Evolutionary conservation across 2,113 vertebrate genomes (phyloP).

Genomic region (Gnathonemus longibarbis): DNA sequence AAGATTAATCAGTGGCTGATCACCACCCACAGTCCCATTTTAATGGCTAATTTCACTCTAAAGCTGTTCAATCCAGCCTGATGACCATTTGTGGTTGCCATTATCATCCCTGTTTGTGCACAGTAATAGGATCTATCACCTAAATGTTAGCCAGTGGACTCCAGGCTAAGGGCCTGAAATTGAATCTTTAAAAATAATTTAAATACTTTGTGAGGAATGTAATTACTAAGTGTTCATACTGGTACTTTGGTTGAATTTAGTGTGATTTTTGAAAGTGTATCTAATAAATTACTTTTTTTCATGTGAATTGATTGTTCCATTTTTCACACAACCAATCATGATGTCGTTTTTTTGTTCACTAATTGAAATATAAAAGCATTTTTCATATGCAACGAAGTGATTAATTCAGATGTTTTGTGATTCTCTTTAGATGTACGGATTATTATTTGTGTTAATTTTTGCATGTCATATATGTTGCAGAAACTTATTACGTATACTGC

Average conservation of each 20-base stretch:
- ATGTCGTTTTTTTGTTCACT: not conserved
- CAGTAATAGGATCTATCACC: not conserved
- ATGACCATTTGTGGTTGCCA: not conserved
- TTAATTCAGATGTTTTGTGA: not conserved
- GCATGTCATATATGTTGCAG: not conserved
- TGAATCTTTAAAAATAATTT: not conserved
- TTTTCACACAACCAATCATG: not conserved
- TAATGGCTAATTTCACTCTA: not conserved
- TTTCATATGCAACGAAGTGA: not conserved
- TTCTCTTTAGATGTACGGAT: not conserved
- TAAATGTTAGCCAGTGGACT: not conserved
- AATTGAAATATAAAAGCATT: not conserved
- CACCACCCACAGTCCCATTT: not conserved
- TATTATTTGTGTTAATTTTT: not conserved
- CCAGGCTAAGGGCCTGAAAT: not conserved
- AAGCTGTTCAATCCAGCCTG: not conserved
- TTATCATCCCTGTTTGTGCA: not conserved
- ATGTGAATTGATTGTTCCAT: not conserved
- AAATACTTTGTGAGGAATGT: not conserved
- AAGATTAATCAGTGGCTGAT: not conserved
- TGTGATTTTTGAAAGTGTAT: not conserved
- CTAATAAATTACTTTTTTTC: not conserved
- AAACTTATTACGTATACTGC: not conserved
- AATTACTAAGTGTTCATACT: not conserved
- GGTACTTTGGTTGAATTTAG: not conserved